Evolutionary conservation across 2,888 invertebrate genomes (phyloP).

Genomic region (Hydropsyche betteni): DNA sequence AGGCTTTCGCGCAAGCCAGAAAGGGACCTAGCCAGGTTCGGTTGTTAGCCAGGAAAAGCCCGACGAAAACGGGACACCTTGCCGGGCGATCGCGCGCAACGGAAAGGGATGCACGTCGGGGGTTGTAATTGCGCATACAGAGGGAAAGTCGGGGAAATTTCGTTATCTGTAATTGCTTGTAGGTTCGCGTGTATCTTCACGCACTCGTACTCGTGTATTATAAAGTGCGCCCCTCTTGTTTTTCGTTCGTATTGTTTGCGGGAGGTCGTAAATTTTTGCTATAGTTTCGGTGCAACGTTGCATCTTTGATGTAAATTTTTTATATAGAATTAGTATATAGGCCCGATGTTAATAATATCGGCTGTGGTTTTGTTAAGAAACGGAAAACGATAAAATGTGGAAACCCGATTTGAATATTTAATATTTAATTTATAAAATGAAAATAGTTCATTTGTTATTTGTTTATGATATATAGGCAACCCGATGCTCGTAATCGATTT

Average conservation of each 20-base stretch:
- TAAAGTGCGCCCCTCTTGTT: not conserved
- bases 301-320: too few relatives aligned
- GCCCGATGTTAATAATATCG: too few relatives aligned
- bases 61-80: not conserved
- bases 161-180: constrained; percentile 42
- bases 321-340: too few relatives aligned
- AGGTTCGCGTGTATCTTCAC: constrained; percentile 35
- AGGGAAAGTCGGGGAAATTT: constrained; percentile 35
- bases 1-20: constrained; percentile 3
- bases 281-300: too few relatives aligned
- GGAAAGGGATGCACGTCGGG: not conserved
- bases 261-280: too few relatives aligned
- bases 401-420: too few relatives aligned
- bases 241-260: not conserved
- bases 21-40: not conserved
- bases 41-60: not conserved
- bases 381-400: too few relatives aligned
- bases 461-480: too few relatives aligned
- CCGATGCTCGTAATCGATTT: too few relatives aligned
- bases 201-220: constrained; percentile 11
- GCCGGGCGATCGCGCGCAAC: not conserved
- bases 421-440: too few relatives aligned
- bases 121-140: constrained; percentile 23
- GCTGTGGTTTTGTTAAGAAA: too few relatives aligned
- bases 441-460: too few relatives aligned